Base-by-base conservation (phyloP, 1,140 invertebrate species). In the Megalopta genalis region DNA sequence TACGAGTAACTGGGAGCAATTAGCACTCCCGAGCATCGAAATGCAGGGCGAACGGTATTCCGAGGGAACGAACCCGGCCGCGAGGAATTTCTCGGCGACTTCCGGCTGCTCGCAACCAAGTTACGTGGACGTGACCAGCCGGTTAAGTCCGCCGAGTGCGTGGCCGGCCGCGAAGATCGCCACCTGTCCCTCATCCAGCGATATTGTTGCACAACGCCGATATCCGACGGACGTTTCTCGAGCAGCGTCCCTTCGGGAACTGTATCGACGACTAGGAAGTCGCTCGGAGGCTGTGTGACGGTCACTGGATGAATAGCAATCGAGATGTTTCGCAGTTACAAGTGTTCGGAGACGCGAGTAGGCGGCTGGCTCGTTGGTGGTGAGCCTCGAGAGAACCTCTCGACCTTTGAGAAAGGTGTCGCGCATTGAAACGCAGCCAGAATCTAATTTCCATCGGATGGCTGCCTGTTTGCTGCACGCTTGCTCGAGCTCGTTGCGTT, bases 31-130 rank as follows among this genome's bases (percentile, higher is more conserved):
- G 14, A 16, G 49, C 18, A 69, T 59, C 39, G 25, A 52, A 18
- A 6, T 16, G 42, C 1, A 62, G 32, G 37, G 23, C 46, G 27
- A 77, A 77, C 75, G 67, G 68, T 77, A 71, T 54, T 52, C 32
- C 32, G 39, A 63, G 59, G 59, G 68, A 54, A 71, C n/a, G 59
- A 54, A 16, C 16, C 57, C n/a, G 57, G n/a, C 27, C 57, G 32
- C 25, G n/a, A 70, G 59, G 75, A 71, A 77, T 62, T 63, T 60
- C 67, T 39, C 57, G 9, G n/a, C 27, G 59, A 71, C 68, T 77
- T 77, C 75, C 75, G 75, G 75, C n/a, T 77, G 27, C 66, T 77
- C 62, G 75, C 75, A 63, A 77, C 68, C 52, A 77, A 77, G 32
- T 77, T 71, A 71, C 75, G 12, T 23, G 49, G 67, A 77, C 68